A percentile compares a stretch with the other conserved stretches of the same genome.
Evolutionary conservation across 2,113 vertebrate species (phyloP).

Genomic region (Tringa solitaria): DNA sequence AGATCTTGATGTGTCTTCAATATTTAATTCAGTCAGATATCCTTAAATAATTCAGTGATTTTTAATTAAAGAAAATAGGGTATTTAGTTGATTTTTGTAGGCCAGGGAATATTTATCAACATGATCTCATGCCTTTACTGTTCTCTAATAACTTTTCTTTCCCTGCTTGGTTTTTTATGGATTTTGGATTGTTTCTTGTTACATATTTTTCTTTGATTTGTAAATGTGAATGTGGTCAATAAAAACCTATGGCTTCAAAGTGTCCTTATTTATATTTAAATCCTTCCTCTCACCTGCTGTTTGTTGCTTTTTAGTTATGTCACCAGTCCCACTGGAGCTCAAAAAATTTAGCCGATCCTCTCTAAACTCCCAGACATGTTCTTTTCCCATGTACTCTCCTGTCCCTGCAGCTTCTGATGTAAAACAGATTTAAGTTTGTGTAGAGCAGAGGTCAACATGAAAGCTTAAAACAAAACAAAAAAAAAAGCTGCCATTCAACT

Average conservation of each 20-base stretch:
- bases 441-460: constrained; percentile 82
- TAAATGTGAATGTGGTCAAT: constrained; percentile 83
- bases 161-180: background rate
- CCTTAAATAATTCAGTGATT: constrained; percentile 56
- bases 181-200: constrained; percentile 18
- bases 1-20: constrained; percentile 47
- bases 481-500: constrained; percentile 62
- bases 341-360: constrained; percentile 53
- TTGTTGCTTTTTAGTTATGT: constrained; percentile 85
- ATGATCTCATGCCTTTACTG: background rate
- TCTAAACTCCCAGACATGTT: constrained; percentile 40
- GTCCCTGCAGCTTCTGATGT: constrained; percentile 75
- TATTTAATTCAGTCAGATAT: constrained; percentile 49
- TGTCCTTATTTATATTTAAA: constrained; percentile 68
- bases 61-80: constrained; percentile 55
- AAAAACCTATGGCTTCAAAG: constrained; percentile 82
- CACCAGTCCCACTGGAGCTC: constrained; percentile 73
- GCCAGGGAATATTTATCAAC: constrained; percentile 19
- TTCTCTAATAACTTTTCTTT: constrained; percentile 8
- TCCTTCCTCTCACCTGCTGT: constrained; percentile 79
- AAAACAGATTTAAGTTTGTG: constrained; percentile 80
- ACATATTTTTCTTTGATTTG: constrained; percentile 76
- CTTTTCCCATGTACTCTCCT: constrained; percentile 70
- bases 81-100: constrained; percentile 27
- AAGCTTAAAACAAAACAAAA: constrained; percentile 67